Percentiles rank a stretch among this genome's conserved stretches.
phyloP scores from a whole-genome alignment of 2,797 vertebrate species.

The Tadarida brasiliensis region DNA sequence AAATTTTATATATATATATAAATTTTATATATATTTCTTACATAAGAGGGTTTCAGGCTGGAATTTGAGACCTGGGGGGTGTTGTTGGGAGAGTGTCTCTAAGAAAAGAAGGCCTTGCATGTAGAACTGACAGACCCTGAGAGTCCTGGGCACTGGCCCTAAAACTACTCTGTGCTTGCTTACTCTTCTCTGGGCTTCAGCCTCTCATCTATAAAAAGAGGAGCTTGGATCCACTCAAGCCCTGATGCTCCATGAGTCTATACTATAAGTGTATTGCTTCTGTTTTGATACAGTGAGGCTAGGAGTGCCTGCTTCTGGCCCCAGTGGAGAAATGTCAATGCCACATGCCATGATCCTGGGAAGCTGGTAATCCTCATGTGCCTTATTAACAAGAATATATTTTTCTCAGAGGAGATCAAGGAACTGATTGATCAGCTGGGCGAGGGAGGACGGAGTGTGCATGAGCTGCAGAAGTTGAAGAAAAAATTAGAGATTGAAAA shows the following conservation, averaged over 20 bases:
- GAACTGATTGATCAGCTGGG: conserved; percentile 90
- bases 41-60: neutral
- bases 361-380: neutral
- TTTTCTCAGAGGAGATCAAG: conserved; percentile 89
- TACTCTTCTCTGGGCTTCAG: neutral
- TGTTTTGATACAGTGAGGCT: neutral
- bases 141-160: neutral
- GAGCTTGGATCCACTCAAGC: neutral
- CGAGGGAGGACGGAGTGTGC: conserved; percentile 86
- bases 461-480: conserved; percentile 88
- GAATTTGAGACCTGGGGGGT: neutral
- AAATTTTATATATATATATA: neutral
- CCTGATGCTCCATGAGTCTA: neutral
- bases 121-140: neutral
- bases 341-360: neutral
- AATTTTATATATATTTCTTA: neutral
- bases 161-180: neutral
- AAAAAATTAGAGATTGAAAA: conserved; percentile 89
- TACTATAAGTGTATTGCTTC: neutral
- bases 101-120: neutral
- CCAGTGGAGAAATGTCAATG: neutral
- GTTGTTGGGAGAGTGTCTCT: neutral
- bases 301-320: neutral
- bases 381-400: neutral
- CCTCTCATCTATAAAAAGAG: neutral